These are phyloP conservation scores for Pterostichus madidus DNA, from an alignment of 2,888 invertebrate genomes.

Conservation along the genomic window DNA sequence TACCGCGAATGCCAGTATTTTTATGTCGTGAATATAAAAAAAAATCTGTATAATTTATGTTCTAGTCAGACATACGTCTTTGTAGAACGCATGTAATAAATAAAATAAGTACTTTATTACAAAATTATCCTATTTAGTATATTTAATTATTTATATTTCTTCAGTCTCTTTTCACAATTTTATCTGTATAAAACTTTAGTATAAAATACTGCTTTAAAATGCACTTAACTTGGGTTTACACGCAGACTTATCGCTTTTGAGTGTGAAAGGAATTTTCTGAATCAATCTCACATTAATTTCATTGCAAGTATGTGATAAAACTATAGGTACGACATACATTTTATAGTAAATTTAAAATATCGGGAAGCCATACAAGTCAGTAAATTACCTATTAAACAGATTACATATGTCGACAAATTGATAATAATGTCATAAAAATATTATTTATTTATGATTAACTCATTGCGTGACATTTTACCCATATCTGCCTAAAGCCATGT, in stretches of 20 bases:
- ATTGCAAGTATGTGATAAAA: conserved; percentile 36
- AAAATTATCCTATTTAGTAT: conserved; percentile 36
- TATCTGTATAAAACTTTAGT: conserved; percentile 24
- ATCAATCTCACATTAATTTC: conserved; percentile 28
- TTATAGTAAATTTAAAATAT: too few relatives aligned
- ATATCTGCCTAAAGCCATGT: too few relatives aligned
- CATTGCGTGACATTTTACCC: too few relatives aligned
- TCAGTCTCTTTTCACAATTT: conserved; percentile 18
- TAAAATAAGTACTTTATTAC: conserved; percentile 25
- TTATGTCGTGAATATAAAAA: too few relatives aligned
- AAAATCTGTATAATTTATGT: too few relatives aligned
- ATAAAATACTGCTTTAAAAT: conserved; percentile 32
- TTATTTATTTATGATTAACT: too few relatives aligned
- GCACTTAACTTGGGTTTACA: conserved; percentile 30
- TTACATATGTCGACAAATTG: not conserved
- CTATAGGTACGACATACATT: conserved; percentile 2
- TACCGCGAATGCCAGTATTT: too few relatives aligned
- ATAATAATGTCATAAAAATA: too few relatives aligned
- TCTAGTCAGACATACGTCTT: too few relatives aligned
- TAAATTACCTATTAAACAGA: not conserved
- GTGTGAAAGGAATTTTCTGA: conserved; percentile 42
- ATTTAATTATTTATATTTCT: conserved; percentile 44
- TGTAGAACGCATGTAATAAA: not conserved
- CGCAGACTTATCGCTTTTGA: conserved; percentile 2
- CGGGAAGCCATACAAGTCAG: too few relatives aligned